phyloP scores from a whole-genome alignment of 2,797 vertebrate genomes.

The Scolopax bukidnonensis region DNA sequence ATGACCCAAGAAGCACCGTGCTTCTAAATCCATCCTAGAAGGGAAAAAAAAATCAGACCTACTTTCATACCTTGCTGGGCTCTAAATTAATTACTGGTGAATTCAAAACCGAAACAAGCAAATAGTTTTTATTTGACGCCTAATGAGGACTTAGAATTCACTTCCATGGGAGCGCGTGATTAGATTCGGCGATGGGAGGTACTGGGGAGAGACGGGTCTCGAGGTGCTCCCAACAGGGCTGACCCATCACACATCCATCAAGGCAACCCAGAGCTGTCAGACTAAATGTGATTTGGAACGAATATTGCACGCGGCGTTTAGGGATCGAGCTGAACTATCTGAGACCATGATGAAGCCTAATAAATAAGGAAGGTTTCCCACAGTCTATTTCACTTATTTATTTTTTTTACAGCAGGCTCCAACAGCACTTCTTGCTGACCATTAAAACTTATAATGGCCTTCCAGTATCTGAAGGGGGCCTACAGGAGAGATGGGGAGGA shows the following conservation, averaged over 20 bases:
- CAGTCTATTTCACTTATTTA: background rate
- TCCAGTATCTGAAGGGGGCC: no score
- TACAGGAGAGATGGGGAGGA: no score
- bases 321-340: background rate
- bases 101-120: background rate
- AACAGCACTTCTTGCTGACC: background rate
- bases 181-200: accelerated
- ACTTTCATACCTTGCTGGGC: background rate
- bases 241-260: background rate
- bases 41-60: background rate
- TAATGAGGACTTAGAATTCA: background rate
- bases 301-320: background rate
- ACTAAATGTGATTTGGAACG: background rate
- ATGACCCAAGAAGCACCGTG: background rate
- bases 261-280: background rate
- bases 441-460: no score
- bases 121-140: background rate
- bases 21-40: background rate
- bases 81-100: background rate
- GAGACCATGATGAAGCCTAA: background rate
- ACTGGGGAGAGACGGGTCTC: background rate
- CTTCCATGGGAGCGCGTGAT: accelerated
- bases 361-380: background rate
- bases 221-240: background rate
- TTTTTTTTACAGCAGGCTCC: background rate